Percentiles rank a stretch among this genome's conserved stretches.
Conservation (phyloP, 2,888 invertebrate genomes). For the Dichetophora obliterata region DNA sequence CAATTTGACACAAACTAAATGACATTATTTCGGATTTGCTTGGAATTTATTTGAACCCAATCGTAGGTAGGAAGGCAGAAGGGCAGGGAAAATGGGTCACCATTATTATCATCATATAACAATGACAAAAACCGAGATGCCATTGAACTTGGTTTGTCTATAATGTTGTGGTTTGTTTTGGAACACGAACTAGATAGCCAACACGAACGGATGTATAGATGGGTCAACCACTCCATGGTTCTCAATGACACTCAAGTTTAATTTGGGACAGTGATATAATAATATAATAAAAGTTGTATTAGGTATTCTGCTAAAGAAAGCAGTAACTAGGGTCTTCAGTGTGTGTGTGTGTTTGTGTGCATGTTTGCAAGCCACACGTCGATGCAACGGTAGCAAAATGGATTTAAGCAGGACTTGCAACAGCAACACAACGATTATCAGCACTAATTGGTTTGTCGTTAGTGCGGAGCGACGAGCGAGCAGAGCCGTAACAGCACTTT, state of each 20-base stretch:
- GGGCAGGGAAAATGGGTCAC: no score
- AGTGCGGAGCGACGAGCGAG: neutral
- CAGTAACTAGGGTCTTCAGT: neutral
- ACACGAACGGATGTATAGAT: neutral
- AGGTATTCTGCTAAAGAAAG: slow-evolving; percentile 37
- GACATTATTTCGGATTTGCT: no score
- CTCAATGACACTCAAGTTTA: neutral
- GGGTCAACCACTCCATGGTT: neutral
- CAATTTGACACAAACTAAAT: no score
- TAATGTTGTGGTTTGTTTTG: neutral
- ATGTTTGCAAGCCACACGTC: neutral
- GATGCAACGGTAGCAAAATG: neutral
- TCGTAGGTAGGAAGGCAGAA: no score
- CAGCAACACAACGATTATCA: slow-evolving; percentile 13
- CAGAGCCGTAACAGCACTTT: neutral
- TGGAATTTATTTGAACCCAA: no score
- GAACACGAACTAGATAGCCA: neutral
- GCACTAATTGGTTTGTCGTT: slow-evolving; percentile 21
- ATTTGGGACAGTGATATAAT: slow-evolving; percentile 34
- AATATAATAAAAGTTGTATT: slow-evolving; percentile 43
- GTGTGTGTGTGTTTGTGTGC: neutral
- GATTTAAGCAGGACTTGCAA: neutral
- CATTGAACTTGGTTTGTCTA: neutral
- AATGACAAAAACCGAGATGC: no score
- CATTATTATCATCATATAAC: no score